These are phyloP conservation scores for Zaprionus kolodkinae DNA, from an alignment of 1,140 invertebrate genomes.

Conservation along the genomic window DNA sequence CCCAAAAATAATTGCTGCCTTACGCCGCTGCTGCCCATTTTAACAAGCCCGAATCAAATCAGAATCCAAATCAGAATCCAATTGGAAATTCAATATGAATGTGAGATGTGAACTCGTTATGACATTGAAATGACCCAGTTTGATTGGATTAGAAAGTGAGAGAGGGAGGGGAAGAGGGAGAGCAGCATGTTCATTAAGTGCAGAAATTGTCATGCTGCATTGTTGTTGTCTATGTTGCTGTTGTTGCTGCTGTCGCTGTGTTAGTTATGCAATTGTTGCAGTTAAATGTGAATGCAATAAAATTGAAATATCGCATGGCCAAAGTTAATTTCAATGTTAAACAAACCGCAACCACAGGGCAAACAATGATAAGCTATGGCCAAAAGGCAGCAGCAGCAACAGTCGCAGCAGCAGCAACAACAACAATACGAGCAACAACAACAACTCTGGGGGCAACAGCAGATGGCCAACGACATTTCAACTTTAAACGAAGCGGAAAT, in stretches of 20 bases:
- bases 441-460: slow-evolving; percentile 16
- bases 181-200: neutral
- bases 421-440: slow-evolving; percentile 15
- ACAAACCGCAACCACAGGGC: slow-evolving; percentile 67
- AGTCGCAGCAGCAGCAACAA: slow-evolving; percentile 7
- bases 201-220: neutral
- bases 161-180: neutral
- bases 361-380: slow-evolving; percentile 53
- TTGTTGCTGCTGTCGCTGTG: no score
- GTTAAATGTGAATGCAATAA: slow-evolving; percentile 1
- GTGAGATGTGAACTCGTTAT: slow-evolving; percentile 28
- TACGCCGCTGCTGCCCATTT: slow-evolving; percentile 15
- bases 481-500: slow-evolving; percentile 81
- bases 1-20: slow-evolving; percentile 40
- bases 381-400: slow-evolving; percentile 12
- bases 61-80: slow-evolving; percentile 18
- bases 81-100: slow-evolving; percentile 29
- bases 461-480: slow-evolving; percentile 68
- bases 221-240: neutral
- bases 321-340: slow-evolving; percentile 76
- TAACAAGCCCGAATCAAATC: slow-evolving; percentile 30
- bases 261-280: slow-evolving; percentile 2
- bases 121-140: slow-evolving; percentile 25
- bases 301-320: slow-evolving; percentile 37
- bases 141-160: slow-evolving; percentile 10